Evolutionary conservation across 2,113 vertebrate genomes (phyloP), one percentile per base, ranked within the genome.

Genomic region (Melanerpes formicivorus): DNA sequence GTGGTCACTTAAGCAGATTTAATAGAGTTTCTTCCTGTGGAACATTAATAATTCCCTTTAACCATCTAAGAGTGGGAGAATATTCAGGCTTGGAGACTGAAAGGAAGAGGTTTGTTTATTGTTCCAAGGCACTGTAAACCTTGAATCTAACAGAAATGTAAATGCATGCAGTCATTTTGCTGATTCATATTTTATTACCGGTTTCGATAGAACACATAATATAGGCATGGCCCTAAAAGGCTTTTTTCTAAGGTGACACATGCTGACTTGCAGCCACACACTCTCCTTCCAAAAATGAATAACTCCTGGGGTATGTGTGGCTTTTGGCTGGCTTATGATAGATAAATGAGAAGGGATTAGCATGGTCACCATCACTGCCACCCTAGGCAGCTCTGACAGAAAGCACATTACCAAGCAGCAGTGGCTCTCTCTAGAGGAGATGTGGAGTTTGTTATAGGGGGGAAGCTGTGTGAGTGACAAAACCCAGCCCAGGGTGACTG

Each of bases 61-160:
- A 90, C 80, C 92, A 80, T 32, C 66, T 66, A 27, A 55, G 65
- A 93, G 50, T 67, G 69, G 52, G 72, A 93, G 65, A 91, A 30
- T n/a, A 26, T 76, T 93, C 73, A 48, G 65, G 34, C 75, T 65
- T 87, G 67, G 18, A 59, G 48, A 90, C 21, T 88, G 62, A 81
- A 84, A 93, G 90, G 89, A 93, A 84, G 81, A 90, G 62, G 34
- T 82, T 69, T 93, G 55, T 93, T 96, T 96, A 86, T 90, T 96
- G 76, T 93, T 96, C 70, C 66, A 80, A 88, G 67, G 65, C 12
- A 62, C 79, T 71, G 27, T 81, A 83, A 90, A 85, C 55, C 80
- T 30, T 66, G 52, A 88, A 89, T 87, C 77, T 52, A 34, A 22
- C 62, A 90, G 80, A 84, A 95, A 93, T 87, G 26, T 93, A 78